A percentile compares a stretch with the other conserved stretches of the same genome.
These are phyloP conservation scores for Colinus virginianus DNA, from an alignment of 2,113 vertebrate species.

Conservation along the genomic window DNA sequence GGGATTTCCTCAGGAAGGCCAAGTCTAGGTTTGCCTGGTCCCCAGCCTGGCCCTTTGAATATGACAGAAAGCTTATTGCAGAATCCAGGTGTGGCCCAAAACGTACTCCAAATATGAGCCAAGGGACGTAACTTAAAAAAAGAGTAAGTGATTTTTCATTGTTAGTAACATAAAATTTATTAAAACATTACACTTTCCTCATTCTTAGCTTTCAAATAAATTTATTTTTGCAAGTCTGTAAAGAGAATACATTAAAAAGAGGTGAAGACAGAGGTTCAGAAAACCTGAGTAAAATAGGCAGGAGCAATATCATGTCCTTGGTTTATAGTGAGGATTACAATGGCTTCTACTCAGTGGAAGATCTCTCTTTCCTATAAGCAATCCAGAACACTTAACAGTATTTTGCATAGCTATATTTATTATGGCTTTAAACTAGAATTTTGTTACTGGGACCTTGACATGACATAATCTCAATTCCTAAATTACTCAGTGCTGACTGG, in stretches of 20 bases:
- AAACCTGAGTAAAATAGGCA: background rate
- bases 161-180: conserved; percentile 22
- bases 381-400: background rate
- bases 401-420: background rate
- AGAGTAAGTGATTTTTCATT: conserved; percentile 1
- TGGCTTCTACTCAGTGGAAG: background rate
- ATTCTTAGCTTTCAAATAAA: background rate
- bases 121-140: conserved; percentile 85
- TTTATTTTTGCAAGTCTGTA: background rate
- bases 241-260: background rate
- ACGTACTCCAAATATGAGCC: conserved; percentile 82
- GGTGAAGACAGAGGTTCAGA: background rate
- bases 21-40: conserved; percentile 88
- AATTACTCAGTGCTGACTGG: background rate
- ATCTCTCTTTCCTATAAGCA: background rate
- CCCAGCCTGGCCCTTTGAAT: conserved; percentile 93
- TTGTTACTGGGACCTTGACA: background rate
- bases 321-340: conserved; percentile 7
- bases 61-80: conserved; percentile 87
- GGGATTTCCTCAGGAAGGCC: conserved; percentile 86
- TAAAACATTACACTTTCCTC: background rate
- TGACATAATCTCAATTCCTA: background rate
- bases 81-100: conserved; percentile 81
- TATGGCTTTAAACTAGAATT: background rate
- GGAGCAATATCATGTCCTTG: background rate